A percentile compares a stretch with the other conserved stretches of the same genome.
These are phyloP conservation scores for Zaprionus ornatus DNA, from an alignment of 1,140 invertebrate species.

Conservation along the genomic window DNA sequence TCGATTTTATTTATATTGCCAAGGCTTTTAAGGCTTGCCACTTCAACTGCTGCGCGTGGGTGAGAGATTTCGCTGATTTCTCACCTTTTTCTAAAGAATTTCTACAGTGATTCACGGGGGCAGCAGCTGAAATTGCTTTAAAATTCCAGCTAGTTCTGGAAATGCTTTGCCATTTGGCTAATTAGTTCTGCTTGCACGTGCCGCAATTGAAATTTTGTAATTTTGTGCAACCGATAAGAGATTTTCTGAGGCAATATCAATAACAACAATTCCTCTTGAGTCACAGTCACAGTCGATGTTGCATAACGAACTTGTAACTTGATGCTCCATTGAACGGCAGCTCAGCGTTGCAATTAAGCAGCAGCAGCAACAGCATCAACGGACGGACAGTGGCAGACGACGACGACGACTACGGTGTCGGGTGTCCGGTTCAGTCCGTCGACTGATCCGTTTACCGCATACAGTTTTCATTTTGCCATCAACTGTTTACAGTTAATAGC, in stretches of 20 bases:
- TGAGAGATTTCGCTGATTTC: slow-evolving; percentile 1
- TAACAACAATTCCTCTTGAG: neutral
- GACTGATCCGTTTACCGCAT: slow-evolving; percentile 65
- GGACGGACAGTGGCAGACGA: neutral
- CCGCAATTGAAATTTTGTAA: neutral
- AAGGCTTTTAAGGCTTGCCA: slow-evolving; percentile 45
- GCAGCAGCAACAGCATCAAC: slow-evolving; percentile 35
- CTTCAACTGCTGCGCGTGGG: slow-evolving; percentile 8
- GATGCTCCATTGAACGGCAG: slow-evolving; percentile 63
- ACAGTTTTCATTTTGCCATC: slow-evolving; percentile 35
- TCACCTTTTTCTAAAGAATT: slow-evolving; percentile 46
- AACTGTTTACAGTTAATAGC: slow-evolving; percentile 33
- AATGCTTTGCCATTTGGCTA: slow-evolving; percentile 44
- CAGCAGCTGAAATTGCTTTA: slow-evolving; percentile 25
- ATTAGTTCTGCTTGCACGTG: slow-evolving; percentile 57
- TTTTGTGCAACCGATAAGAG: neutral
- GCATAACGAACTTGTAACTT: slow-evolving; percentile 71
- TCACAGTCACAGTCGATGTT: slow-evolving; percentile 42
- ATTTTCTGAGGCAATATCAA: neutral
- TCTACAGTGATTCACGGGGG: slow-evolving; percentile 49
- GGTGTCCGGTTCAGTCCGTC: slow-evolving; percentile 63
- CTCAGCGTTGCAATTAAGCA: slow-evolving; percentile 65
- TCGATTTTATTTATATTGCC: slow-evolving; percentile 8
- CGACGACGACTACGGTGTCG: neutral
- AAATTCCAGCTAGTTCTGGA: neutral